Evolutionary conservation across 1,140 invertebrate genomes (phyloP).

Genomic region (Drosophila nigrodunni): DNA sequence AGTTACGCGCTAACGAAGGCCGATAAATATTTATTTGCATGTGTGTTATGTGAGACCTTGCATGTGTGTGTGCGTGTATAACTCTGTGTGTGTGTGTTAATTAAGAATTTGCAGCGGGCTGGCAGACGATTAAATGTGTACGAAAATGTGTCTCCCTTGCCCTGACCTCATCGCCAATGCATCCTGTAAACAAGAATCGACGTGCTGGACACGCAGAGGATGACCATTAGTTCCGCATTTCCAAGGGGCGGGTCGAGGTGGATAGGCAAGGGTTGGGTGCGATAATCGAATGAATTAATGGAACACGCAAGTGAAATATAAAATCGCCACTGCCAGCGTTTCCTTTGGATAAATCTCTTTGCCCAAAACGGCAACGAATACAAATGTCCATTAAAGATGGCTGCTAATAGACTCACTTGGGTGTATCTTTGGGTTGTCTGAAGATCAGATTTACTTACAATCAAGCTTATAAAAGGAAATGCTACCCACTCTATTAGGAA

Average conservation of each 20-base stretch:
- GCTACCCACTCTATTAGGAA: too few species aligned
- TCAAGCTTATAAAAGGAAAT: too few species aligned
- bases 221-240: conserved; percentile 59
- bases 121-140: conserved; percentile 71
- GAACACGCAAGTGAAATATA: conserved; percentile 65
- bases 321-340: conserved; percentile 54
- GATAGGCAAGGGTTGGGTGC: conserved; percentile 26
- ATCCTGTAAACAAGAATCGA: conserved; percentile 21
- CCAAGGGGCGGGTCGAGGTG: neutral
- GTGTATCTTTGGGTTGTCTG: neutral
- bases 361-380: conserved; percentile 13
- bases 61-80: conserved; percentile 5
- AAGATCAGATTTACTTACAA: too few species aligned
- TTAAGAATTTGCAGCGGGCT: conserved; percentile 72
- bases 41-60: conserved; percentile 18
- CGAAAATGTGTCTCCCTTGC: conserved; percentile 56
- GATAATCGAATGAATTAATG: conserved; percentile 76
- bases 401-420: neutral
- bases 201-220: conserved; percentile 58
- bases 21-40: conserved; percentile 77
- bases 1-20: conserved; percentile 56
- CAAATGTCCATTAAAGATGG: conserved; percentile 1
- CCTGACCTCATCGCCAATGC: conserved; percentile 4
- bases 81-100: conserved; percentile 64
- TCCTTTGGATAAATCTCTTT: conserved; percentile 62